Percentiles rank a stretch among this genome's conserved stretches.
phyloP scores from a whole-genome alignment of 2,113 vertebrate genomes.

The Apistogramma diplotaenia region DNA sequence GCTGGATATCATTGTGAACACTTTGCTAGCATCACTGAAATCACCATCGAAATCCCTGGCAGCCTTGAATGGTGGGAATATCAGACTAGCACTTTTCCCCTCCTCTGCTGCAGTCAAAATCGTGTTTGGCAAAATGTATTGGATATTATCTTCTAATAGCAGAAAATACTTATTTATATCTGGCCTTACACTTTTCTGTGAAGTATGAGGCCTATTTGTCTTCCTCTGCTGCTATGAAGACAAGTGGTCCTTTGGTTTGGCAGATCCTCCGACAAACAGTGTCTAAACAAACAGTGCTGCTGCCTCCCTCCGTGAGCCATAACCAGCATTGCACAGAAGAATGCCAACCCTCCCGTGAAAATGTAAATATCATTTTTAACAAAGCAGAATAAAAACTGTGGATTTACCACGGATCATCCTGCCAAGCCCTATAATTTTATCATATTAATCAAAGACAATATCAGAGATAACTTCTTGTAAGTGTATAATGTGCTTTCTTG shows the following conservation, averaged over 20 bases:
- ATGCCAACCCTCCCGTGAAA: slow-evolving; percentile 48
- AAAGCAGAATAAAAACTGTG: slow-evolving; percentile 1
- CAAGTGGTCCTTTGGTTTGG: slow-evolving; percentile 31
- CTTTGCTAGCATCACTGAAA: slow-evolving; percentile 30
- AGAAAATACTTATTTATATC: slow-evolving; percentile 26
- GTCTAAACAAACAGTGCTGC: slow-evolving; percentile 34
- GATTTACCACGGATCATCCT: slow-evolving; percentile 12
- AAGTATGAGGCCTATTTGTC: slow-evolving; percentile 25
- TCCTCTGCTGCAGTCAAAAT: slow-evolving; percentile 9
- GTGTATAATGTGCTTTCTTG: background rate
- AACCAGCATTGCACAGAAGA: slow-evolving; percentile 27
- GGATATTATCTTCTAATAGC: slow-evolving; percentile 10
- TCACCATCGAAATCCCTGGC: slow-evolving; percentile 36
- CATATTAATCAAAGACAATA: background rate
- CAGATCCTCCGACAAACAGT: slow-evolving; percentile 28
- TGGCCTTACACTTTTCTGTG: background rate
- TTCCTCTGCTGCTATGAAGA: slow-evolving; percentile 6
- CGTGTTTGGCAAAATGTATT: slow-evolving; percentile 18
- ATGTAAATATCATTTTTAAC: slow-evolving; percentile 33
- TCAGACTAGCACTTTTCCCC: background rate
- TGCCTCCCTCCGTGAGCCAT: slow-evolving; percentile 35
- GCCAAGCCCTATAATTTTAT: too few species aligned
- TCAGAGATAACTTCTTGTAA: background rate
- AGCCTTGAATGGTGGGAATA: slow-evolving; percentile 17
- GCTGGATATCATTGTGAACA: slow-evolving; percentile 23